phyloP scores from a whole-genome alignment of 1,140 invertebrate species.

The Acyrthosiphon pisum region DNA sequence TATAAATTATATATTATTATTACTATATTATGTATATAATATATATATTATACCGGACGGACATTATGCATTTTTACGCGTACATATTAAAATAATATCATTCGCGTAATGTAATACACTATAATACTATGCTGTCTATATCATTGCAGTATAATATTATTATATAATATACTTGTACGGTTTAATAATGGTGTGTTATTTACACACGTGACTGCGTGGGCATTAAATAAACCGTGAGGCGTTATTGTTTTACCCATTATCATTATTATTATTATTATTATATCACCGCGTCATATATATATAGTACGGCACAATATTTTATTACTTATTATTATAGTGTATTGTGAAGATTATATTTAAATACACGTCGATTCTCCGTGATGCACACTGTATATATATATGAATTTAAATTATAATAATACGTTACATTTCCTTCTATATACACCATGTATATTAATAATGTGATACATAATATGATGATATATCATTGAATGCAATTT shows the following conservation, averaged over 20 bases:
- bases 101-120: not conserved
- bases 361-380: not conserved
- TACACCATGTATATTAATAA: not conserved
- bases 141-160: no score
- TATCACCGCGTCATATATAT: not conserved
- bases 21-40: no score
- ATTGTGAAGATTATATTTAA: not conserved
- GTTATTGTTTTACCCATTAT: not conserved
- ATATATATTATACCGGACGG: not conserved
- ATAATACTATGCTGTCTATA: no score
- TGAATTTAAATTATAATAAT: not conserved
- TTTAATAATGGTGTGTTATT: not conserved
- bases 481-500: not conserved
- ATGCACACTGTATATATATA: constrained; percentile 17
- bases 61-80: not conserved
- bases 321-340: not conserved
- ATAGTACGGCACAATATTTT: not conserved
- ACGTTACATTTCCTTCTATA: not conserved
- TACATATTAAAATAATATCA: not conserved
- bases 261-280: not conserved
- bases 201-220: not conserved
- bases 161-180: not conserved
- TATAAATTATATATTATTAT: not conserved
- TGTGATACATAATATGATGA: not conserved
- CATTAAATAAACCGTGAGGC: not conserved